Conservation (phyloP, 2,113 vertebrate genomes). For the Centrocercus urophasianus region DNA sequence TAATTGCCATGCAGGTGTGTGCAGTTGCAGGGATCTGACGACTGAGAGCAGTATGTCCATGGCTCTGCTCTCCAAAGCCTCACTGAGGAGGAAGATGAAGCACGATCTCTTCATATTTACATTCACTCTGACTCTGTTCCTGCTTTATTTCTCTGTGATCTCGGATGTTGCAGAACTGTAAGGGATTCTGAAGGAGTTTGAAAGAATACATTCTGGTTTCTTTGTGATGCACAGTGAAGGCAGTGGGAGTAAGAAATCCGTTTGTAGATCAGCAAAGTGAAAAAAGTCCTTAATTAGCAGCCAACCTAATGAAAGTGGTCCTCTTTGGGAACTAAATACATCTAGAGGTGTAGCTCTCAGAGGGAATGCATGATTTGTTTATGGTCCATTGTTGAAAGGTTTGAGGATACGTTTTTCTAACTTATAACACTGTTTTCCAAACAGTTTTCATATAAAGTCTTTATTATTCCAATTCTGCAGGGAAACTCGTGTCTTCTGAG, state of each 20-base stretch:
- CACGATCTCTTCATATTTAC: neutral
- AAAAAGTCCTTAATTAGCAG: neutral
- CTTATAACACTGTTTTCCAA: neutral
- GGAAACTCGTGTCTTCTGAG: neutral
- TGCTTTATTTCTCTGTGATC: neutral
- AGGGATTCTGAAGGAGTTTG: neutral
- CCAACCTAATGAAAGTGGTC: neutral
- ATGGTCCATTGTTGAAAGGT: neutral
- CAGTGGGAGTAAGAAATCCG: neutral
- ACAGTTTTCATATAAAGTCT: neutral
- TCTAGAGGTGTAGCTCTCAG: neutral
- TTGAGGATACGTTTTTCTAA: neutral
- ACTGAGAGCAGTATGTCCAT: conserved; percentile 16
- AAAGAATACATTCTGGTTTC: neutral
- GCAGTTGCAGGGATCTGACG: conserved; percentile 1
- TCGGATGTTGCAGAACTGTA: neutral
- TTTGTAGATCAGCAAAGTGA: neutral
- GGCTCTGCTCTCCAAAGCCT: neutral
- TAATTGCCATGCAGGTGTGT: neutral
- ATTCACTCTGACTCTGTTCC: neutral
- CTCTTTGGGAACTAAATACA: neutral
- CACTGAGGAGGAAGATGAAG: neutral
- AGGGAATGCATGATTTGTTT: neutral
- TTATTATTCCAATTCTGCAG: neutral
- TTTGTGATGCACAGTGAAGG: neutral